Evolutionary conservation across 2,113 vertebrate genomes (phyloP), one percentile per base, ranked within the genome.

Genomic region (Cromileptes altivelis): DNA sequence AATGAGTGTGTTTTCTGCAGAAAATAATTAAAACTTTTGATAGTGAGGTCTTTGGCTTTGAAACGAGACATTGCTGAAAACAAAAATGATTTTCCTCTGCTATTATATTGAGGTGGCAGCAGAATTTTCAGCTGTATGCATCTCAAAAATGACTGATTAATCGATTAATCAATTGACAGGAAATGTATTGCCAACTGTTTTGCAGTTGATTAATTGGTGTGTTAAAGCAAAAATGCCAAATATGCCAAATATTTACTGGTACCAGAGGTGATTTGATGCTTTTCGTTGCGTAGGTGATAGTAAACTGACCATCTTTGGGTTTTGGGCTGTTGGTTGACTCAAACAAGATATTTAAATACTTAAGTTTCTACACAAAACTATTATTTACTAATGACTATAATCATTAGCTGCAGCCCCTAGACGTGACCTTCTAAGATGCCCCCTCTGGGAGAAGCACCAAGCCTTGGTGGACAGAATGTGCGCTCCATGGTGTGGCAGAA

Each of bases 391-490:
- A 25, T 23, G 2, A 40, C 11, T 11, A 10, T 61, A 52, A 56
- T 23, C 0, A 0, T 19, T 14, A 40, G 12, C 8, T 37, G 23
- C 33, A 45, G 69, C 42, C 6, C 6, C n/a, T 6, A 11, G 33
- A 53, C 4, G 10, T 5, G 53, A 18, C 7, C n/a, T 27, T 47
- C 19, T 45, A 15, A 42, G 60, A 33, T 33, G 45, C 58, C 27
- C 25, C 5, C 17, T 23, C 10, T 63, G 25, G 30, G 18, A 42
- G 63, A 65, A 64, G 11, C 58, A 42, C 45, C 2, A 10, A 27
- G 33, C 42, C 37, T 49, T 61, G 30, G 47, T 74, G 61, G 14
- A 33, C 65, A 56, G 45, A 64, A n/a, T 53, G n/a, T 68, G 56
- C 4, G 52, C 47, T 67, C 55, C n/a, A 8, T 18, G 64, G 40